Base-by-base conservation (phyloP, 2,113 vertebrate species). In the Datnioides undecimradiatus region DNA sequence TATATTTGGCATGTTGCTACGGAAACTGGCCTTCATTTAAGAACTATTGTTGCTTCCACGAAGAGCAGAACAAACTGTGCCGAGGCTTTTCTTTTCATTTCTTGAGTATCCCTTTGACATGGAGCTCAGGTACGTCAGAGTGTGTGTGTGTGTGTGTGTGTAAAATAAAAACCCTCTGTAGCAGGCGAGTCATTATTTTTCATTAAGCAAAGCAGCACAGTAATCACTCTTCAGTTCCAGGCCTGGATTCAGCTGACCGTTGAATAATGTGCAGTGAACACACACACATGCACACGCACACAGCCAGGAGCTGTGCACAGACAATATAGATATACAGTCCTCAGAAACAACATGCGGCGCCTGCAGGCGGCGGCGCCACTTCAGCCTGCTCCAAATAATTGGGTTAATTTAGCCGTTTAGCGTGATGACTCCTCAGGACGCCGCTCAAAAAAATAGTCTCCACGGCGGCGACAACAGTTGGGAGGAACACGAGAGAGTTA, bases 1-100 rank as follows among this genome's bases (percentile, higher is more conserved):
- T 89, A 87, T 86, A 87, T 90, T 90, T 90, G 84, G 82, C 76
- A 59, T 70, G 90, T 90, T 89, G 85, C 91, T 87, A 87, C 48
- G 88, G 91, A 86, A 90, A 90, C 89, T 6, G 49, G 84, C 70
- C 71, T 75, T 71, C 71, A 11, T 71, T 87, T 81, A 59, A 80
- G 49, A 59, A 79, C 74, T 48, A 66, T 68, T 65, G 76, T 78
- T 80, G 73, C 45, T 64, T 58, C 12, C 8, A 19, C 4, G 19
- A 60, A 76, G 62, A 49, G 17, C 2, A 38, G 78, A 73, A 80
- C 84, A 79, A 76, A 64, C 60, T 73, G 82, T 73, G 74, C 70
- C 0, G 36, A 83, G 46, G 27, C 41, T 78, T 59, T 68, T 69
- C 23, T 38, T 60, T 57, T 34, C 41, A 10, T 33, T 21, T 57